Evolutionary conservation across 2,113 vertebrate genomes (phyloP).

Genomic region (Mirounga angustirostris): DNA sequence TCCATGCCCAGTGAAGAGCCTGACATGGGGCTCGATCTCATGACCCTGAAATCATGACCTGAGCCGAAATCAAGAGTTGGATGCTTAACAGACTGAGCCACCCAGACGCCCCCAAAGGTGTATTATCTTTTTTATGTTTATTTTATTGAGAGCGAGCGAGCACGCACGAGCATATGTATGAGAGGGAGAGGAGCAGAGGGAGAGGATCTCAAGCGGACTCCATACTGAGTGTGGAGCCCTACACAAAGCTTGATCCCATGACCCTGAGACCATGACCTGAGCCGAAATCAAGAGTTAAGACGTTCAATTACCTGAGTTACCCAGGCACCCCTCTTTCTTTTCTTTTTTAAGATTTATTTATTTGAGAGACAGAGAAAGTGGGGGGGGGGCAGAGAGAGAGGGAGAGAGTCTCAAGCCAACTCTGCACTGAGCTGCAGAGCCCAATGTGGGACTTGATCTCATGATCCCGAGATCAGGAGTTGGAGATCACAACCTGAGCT

Average conservation of each 20-base stretch:
- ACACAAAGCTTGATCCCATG: background rate
- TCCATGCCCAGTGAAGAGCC: background rate
- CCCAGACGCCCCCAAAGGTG: background rate
- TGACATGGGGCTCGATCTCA: background rate
- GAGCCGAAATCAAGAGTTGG: background rate
- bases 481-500: background rate
- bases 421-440: background rate
- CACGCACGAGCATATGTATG: background rate
- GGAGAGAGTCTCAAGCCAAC: background rate
- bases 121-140: background rate
- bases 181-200: background rate
- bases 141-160: background rate
- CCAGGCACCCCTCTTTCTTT: background rate
- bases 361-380: background rate
- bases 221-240: too few relatives aligned
- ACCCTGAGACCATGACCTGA: background rate
- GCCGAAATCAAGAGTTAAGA: background rate
- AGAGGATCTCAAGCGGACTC: background rate
- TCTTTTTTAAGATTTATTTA: background rate
- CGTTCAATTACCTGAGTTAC: background rate
- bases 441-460: background rate
- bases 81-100: background rate
- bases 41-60: background rate
- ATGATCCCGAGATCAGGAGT: background rate
- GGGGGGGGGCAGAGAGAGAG: background rate